Evolutionary conservation across 2,113 vertebrate genomes (phyloP), one percentile per base, ranked within the genome.

Genomic region (Mola mola): DNA sequence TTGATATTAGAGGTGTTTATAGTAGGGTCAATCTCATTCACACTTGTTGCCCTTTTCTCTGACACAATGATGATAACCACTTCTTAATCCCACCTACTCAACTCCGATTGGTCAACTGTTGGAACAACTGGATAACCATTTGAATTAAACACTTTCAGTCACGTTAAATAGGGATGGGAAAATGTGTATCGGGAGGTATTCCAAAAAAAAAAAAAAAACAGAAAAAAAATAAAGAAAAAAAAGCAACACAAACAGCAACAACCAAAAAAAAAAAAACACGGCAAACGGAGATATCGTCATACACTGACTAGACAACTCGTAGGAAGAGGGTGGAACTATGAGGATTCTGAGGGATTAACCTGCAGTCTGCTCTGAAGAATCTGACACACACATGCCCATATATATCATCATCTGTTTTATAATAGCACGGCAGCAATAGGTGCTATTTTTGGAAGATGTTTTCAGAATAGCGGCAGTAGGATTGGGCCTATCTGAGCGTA

Each of bases 391-490:
- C 61, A 66, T 15, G 12, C 59, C 19, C 26, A 72, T 31, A 70
- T 55, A 66, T 15, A 72, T 50, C 65, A 55, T 40, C 28, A 34
- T 74, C 68, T 11, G 29, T 72, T 75, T 85, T 63, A 74, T 71
- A 72, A 77, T 51, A 49, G 53, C 78, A 72, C 72, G 62, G 71
- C 47, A 36, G 60, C 56, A 72, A 78, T 57, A 40, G 63, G 64
- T 58, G 58, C 82, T 84, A 84, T 88, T 86, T 85, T 77, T 75
- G 72, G 83, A 79, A 11, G 25, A 51, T 70, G 75, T 66, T 67
- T 78, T 70, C 65, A 62, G 67, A 70, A 63, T 28, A 60, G 66
- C 28, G 34, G 63, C 40, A 38, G 42, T 49, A 66, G 69, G 65
- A 55, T 68, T 72, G 15, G 2, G 77, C 75, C 67, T 58, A 65